Evolutionary conservation across 2,113 vertebrate species (phyloP), one percentile per base, ranked within the genome.

Genomic region (Vimba vimba): DNA sequence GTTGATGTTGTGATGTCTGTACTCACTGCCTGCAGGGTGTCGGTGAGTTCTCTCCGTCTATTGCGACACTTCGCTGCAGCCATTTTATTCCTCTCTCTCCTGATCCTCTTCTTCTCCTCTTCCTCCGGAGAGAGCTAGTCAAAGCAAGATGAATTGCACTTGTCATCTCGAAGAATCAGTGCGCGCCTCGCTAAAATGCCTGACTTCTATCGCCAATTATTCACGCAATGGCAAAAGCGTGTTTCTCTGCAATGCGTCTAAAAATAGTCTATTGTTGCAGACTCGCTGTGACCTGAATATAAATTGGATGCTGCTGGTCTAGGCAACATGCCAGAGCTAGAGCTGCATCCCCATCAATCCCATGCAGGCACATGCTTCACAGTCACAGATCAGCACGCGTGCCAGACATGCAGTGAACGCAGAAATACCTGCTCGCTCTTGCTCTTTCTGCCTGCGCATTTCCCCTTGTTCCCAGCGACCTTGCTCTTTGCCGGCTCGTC

Each of bases 81-180:
- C 97, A 99, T 98, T 93, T 99, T 99, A 96, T 99, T 99, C 91
- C 98, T 96, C 94, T 99, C 98, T 88, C 98, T 96, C 91, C 98
- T 94, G 89, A 99, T 94, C 92, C 95, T 95, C 91, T 97, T 96
- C 86, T 98, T 99, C 90, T 98, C 98, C 85, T 99, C 98, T 91
- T 99, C 98, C 93, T 98, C 97, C 5, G 98, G 97, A 85, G 97
- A 97, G 83, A 99, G 94, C 98, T 99, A 91, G 2, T 83, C 86
- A 39, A 86, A 6, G 59, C 71, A 83, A 89, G 93, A 88, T 75
- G 69, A 88, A 85, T 62, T 85, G 88, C 21, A 88, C 84, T 91
- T 80, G 91, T 84, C 88, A 89, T 76, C 78, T 78, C 85, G 82
- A 91, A 86, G 86, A 86, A 91, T 87, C 86, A 85, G 57, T 39